Conservation (phyloP, 2,797 vertebrate species). For the Rachycentron canadum region DNA sequence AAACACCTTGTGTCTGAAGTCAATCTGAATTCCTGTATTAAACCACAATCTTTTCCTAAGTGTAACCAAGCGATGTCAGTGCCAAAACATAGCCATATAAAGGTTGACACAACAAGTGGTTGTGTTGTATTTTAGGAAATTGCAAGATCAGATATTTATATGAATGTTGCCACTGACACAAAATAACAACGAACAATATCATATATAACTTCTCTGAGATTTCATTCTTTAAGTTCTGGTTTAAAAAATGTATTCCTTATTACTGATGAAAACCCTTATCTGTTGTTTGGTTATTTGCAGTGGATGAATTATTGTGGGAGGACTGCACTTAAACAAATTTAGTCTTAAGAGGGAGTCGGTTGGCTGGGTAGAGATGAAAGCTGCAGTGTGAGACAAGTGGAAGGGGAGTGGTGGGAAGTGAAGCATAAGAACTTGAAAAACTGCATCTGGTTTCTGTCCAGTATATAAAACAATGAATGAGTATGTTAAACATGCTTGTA, state of each 20-base stretch:
- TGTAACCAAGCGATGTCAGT: too few relatives aligned
- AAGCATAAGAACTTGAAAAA: not conserved
- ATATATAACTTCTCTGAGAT: not conserved
- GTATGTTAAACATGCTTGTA: not conserved
- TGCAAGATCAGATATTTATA: not conserved
- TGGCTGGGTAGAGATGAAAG: not conserved
- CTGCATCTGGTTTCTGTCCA: not conserved
- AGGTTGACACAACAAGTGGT: too few relatives aligned
- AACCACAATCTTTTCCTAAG: too few relatives aligned
- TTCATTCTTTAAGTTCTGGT: not conserved
- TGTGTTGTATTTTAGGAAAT: too few relatives aligned
- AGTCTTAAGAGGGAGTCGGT: not conserved
- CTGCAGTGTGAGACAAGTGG: not conserved
- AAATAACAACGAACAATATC: not conserved
- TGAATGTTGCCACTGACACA: not conserved
- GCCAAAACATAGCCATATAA: too few relatives aligned
- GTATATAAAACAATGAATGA: not conserved
- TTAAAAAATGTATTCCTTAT: not conserved
- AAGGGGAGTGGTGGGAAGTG: conserved; percentile 1
- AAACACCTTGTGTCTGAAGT: not conserved
- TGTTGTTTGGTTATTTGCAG: not conserved
- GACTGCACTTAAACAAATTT: conserved; percentile 4
- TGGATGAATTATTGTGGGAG: conserved; percentile 19
- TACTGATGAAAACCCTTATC: not conserved
- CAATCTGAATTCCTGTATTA: not conserved